Base-by-base conservation (phyloP, 2,113 vertebrate species). In the Seriola dumerili region DNA sequence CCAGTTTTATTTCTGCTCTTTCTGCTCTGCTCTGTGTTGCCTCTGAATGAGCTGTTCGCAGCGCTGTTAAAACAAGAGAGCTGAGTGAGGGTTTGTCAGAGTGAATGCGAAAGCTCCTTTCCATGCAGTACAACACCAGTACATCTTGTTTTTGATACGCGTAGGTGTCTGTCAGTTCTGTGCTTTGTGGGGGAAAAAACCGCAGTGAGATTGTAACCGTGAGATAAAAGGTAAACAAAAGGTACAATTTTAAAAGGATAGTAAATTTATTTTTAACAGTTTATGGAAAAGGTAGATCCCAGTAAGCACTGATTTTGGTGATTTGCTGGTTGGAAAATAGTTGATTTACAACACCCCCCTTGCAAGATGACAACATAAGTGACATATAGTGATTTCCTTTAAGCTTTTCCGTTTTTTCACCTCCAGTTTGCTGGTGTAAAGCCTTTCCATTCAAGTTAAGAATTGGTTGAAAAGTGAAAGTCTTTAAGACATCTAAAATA, bases 31-130 rank as follows among this genome's bases (percentile, higher is more conserved):
- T 29, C 29, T 29, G 6, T 29, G 71, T 21, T 46, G 52, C 64
- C 44, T 63, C 67, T 71, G 74, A 78, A 55, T 13, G 44, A 76
- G 62, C 46, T 58, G 74, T 61, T 72, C 2, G 14, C 48, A 44
- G 40, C 29, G 3, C 73, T 64, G 75, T 38, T 68, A 29, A 59
- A 81, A 48, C 32, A 48, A 36, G 67, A 48, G 71, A 58, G 74
- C 50, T 19, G 57, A 52, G 54, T 21, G 67, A 13, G 58, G 36
- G 54, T 34, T 55, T 78, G 64, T 71, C 76, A 54, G 61, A 55
- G 71, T 17, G 44, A 72, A 59, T 44, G 67, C 66, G 23, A 55
- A 64, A 62, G 61, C 68, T 63, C 34, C 40, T 78, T 78, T 76
- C 77, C 6, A n/a, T 46, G 44, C 44, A 46, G 44, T 14, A 5